These are phyloP conservation scores for Poecilia wingei DNA, from an alignment of 2,797 vertebrate species.

Conservation along the genomic window DNA sequence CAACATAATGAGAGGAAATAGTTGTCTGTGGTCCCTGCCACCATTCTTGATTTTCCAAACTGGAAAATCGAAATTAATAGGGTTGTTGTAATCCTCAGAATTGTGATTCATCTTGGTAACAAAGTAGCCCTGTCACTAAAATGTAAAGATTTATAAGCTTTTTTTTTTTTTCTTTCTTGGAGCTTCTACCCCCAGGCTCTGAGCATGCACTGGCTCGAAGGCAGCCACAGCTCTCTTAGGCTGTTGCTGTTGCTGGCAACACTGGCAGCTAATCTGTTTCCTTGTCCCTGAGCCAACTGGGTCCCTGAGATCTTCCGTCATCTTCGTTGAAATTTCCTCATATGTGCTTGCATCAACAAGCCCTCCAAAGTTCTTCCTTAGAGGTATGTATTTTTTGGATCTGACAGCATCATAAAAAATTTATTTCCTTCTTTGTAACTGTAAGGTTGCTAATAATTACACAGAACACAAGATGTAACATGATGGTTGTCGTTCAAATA, in stretches of 20 bases:
- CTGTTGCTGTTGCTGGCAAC: neutral
- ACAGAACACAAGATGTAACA: neutral
- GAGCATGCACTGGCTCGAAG: slow-evolving; percentile 3
- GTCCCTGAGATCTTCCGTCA: neutral
- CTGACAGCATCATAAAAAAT: neutral
- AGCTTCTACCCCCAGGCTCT: neutral
- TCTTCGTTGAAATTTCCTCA: neutral
- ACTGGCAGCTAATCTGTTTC: neutral
- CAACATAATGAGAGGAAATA: neutral
- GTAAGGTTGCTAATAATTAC: neutral
- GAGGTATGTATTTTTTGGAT: neutral
- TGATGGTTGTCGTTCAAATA: neutral
- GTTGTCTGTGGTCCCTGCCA: neutral
- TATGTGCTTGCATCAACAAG: neutral
- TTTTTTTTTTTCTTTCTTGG: neutral
- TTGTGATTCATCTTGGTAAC: neutral
- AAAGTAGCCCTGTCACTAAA: neutral
- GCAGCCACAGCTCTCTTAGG: neutral
- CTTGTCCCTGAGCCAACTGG: neutral
- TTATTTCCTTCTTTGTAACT: neutral
- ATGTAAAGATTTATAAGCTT: neutral
- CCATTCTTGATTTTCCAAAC: neutral
- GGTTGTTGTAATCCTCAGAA: neutral
- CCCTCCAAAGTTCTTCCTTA: neutral
- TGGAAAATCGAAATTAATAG: neutral